These are phyloP conservation scores for Diaperis boleti DNA, from an alignment of 2,888 invertebrate genomes.

Conservation along the genomic window DNA sequence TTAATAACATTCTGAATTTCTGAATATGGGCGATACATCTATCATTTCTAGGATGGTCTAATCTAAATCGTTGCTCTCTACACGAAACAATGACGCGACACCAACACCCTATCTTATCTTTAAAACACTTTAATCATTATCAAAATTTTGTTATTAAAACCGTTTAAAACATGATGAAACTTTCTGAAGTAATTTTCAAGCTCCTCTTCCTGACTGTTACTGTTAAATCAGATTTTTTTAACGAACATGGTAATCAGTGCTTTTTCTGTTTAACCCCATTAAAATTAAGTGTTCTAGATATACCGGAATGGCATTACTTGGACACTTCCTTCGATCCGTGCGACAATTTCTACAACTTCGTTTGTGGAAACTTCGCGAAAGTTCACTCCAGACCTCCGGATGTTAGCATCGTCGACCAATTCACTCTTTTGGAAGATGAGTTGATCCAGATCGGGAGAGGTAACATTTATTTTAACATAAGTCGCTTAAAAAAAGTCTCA, in stretches of 20 bases:
- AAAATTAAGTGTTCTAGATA: constrained; percentile 48
- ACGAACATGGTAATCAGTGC: background rate
- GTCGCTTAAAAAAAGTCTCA: background rate
- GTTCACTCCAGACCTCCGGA: constrained; percentile 61
- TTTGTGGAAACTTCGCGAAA: constrained; percentile 66
- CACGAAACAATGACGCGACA: background rate
- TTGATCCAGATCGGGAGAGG: constrained; percentile 58
- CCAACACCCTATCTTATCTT: background rate
- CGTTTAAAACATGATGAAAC: too few species aligned
- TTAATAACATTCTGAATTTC: too few species aligned
- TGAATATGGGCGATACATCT: too few species aligned
- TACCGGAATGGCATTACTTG: constrained; percentile 59
- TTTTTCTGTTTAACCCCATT: background rate
- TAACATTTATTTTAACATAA: constrained; percentile 46
- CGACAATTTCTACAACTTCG: constrained; percentile 66
- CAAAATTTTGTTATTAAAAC: too few species aligned
- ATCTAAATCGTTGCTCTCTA: too few species aligned
- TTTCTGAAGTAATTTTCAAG: too few species aligned
- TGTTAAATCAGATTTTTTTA: background rate
- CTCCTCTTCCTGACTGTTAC: background rate
- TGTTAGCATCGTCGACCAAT: constrained; percentile 60
- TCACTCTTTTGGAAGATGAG: constrained; percentile 63
- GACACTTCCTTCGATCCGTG: constrained; percentile 65
- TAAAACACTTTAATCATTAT: background rate
- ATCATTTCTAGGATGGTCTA: too few species aligned